phyloP scores from a whole-genome alignment of 2,113 vertebrate genomes.

The Suncus etruscus region DNA sequence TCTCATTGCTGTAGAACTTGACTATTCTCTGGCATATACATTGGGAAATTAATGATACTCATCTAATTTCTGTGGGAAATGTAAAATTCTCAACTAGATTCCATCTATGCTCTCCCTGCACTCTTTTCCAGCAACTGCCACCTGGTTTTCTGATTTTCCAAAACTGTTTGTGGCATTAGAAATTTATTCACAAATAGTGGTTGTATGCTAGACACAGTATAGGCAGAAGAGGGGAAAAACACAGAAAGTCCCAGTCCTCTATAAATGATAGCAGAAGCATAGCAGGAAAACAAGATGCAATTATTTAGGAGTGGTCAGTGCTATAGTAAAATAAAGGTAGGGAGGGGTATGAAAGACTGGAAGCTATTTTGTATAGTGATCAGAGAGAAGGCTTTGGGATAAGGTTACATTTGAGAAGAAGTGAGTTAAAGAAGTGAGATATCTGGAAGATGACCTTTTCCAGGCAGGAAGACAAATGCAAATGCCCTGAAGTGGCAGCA shows the following conservation, averaged over 20 bases:
- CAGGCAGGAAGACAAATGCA: not conserved
- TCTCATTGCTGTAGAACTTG: not conserved
- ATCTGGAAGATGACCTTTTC: not conserved
- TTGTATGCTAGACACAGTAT: not conserved
- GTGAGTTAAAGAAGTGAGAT: slow-evolving; percentile 10
- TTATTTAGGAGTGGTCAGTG: not conserved
- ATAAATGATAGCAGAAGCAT: not conserved
- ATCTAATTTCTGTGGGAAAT: not conserved
- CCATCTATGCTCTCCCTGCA: not conserved
- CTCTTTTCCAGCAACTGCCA: not conserved
- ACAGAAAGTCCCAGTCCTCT: not conserved
- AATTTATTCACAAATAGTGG: not conserved
- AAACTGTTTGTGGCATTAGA: not conserved
- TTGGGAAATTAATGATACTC: not conserved
- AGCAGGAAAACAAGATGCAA: not conserved
- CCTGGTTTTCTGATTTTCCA: not conserved
- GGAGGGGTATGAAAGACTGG: not conserved
- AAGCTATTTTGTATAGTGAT: not conserved
- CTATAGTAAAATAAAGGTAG: not conserved
- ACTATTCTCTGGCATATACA: not conserved
- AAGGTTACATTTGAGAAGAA: not conserved
- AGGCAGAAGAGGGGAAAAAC: not conserved
- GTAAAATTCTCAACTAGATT: not conserved
- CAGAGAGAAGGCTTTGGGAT: not conserved
- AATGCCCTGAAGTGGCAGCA: not conserved